Evolutionary conservation across 2,797 vertebrate genomes (phyloP).

Genomic region (Intellagama lesueurii): DNA sequence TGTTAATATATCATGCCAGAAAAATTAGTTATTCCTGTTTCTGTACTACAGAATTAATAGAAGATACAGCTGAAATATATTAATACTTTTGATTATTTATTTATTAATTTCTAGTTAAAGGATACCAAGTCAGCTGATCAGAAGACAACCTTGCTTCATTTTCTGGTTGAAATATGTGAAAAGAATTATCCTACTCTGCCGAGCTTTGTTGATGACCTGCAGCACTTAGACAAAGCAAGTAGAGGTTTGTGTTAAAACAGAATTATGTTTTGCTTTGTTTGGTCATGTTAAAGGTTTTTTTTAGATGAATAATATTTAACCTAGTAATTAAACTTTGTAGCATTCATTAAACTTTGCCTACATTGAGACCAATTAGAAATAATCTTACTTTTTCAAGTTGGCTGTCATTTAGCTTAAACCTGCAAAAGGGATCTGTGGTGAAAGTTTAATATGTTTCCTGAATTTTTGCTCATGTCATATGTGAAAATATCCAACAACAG

Average conservation of each 20-base stretch:
- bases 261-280: not conserved
- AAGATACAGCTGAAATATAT: slow-evolving; percentile 22
- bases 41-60: not conserved
- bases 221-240: slow-evolving; percentile 94
- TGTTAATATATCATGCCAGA: not conserved
- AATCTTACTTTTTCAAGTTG: not conserved
- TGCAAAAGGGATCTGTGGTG: not conserved
- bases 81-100: slow-evolving; percentile 46
- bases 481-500: not conserved
- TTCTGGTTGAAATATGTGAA: slow-evolving; percentile 92
- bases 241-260: slow-evolving; percentile 85
- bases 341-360: not conserved
- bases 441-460: not conserved
- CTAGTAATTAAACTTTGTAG: not conserved
- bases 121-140: slow-evolving; percentile 96
- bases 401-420: not conserved
- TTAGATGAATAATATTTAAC: not conserved
- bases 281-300: not conserved
- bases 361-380: not conserved
- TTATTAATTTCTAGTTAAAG: slow-evolving; percentile 83
- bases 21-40: not conserved
- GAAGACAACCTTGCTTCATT: slow-evolving; percentile 94
- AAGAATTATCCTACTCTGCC: slow-evolving; percentile 88
- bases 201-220: slow-evolving; percentile 89
- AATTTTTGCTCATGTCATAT: not conserved